Conservation (phyloP, 1,140 invertebrate species). For the Colletes latitarsis region DNA sequence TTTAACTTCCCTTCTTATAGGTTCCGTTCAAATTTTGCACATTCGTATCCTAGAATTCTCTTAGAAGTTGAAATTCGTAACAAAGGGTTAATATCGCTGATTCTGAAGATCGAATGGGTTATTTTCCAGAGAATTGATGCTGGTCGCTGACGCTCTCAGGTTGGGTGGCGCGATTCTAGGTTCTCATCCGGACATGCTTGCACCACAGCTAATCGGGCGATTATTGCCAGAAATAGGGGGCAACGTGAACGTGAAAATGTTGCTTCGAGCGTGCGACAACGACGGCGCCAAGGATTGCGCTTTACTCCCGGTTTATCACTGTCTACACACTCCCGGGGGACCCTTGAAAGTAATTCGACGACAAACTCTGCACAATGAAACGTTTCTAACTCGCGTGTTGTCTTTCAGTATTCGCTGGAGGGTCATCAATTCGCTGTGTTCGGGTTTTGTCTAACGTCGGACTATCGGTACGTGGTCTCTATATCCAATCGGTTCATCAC, state of each 20-base stretch:
- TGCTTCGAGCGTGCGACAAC: conserved; percentile 94
- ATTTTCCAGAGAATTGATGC: conserved; percentile 89
- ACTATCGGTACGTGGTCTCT: conserved; percentile 96
- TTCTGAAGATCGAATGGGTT: too few species aligned
- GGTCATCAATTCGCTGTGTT: conserved; percentile 99
- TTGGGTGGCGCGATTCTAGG: conserved; percentile 95
- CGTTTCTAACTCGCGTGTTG: background rate
- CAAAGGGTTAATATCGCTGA: too few species aligned
- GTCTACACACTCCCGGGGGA: conserved; percentile 97
- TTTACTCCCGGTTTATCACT: conserved; percentile 95
- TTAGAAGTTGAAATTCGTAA: too few species aligned
- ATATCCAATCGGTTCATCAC: conserved; percentile 99
- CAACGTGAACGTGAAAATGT: conserved; percentile 91
- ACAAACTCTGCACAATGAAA: background rate
- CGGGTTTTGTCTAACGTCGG: conserved; percentile 94
- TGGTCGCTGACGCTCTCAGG: conserved; percentile 96
- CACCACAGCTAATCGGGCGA: conserved; percentile 95
- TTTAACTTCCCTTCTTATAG: background rate
- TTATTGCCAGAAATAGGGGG: conserved; percentile 94
- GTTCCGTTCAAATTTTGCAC: too few species aligned
- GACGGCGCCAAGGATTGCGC: conserved; percentile 94
- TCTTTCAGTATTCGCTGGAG: conserved; percentile 94
- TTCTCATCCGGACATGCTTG: conserved; percentile 97
- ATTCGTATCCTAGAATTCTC: too few species aligned
- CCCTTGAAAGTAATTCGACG: conserved; percentile 90